These are phyloP conservation scores for Meloidogyne chitwoodi DNA, from an alignment of 1,140 invertebrate genomes.

Conservation along the genomic window DNA sequence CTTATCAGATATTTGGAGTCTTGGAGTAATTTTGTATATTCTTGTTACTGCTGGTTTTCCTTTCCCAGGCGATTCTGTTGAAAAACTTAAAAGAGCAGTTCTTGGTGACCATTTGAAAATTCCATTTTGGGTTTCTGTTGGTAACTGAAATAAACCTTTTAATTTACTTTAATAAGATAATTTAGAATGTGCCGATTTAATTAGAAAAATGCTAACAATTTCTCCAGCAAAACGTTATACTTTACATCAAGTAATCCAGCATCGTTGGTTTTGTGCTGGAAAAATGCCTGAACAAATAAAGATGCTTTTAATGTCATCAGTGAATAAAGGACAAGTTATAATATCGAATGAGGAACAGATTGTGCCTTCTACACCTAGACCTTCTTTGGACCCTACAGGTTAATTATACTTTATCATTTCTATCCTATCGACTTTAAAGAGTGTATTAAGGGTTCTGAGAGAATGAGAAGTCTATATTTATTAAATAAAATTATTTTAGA, in stretches of 20 bases:
- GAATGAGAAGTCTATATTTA: too few species aligned
- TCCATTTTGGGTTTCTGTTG: conserved; percentile 49
- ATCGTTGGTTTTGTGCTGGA: conserved; percentile 36
- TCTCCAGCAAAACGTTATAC: conserved; percentile 41
- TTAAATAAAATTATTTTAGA: too few species aligned
- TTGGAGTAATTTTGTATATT: conserved; percentile 87
- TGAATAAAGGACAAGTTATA: conserved; percentile 15
- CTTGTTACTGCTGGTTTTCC: conserved; percentile 73
- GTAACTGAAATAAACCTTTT: conserved; percentile 14
- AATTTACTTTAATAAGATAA: conserved; percentile 11
- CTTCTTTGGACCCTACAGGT: conserved; percentile 29
- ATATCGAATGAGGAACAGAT: background rate
- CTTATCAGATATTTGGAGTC: conserved; percentile 92
- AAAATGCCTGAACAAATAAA: conserved; percentile 37
- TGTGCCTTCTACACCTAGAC: conserved; percentile 35
- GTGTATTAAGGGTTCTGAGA: background rate
- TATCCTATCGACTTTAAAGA: background rate
- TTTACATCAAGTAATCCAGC: conserved; percentile 34
- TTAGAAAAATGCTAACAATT: conserved; percentile 47
- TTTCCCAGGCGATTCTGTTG: conserved; percentile 54
- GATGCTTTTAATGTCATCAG: conserved; percentile 17
- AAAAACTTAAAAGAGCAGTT: conserved; percentile 47
- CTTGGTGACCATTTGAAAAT: conserved; percentile 43
- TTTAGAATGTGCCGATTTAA: conserved; percentile 46
- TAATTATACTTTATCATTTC: background rate